Percentiles rank a stretch among this genome's conserved stretches.
These are phyloP conservation scores for Apoda limacodes DNA, from an alignment of 2,888 invertebrate genomes.

Conservation along the genomic window DNA sequence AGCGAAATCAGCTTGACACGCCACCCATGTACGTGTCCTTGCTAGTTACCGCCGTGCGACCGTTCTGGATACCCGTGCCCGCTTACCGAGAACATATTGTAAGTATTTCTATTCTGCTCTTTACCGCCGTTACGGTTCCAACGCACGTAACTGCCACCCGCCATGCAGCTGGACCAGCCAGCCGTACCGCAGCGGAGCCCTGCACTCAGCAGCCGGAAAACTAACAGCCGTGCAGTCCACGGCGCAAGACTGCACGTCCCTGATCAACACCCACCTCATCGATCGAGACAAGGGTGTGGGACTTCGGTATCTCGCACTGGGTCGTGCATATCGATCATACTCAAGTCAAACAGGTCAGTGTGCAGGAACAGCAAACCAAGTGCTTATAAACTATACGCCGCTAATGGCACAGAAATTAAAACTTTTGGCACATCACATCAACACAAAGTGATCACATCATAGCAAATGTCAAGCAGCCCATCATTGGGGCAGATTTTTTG, in stretches of 20 bases:
- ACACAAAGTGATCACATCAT: too few species aligned
- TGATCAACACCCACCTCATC: neutral
- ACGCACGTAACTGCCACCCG: neutral
- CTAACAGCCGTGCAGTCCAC: neutral
- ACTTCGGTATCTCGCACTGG: neutral
- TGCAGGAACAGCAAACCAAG: neutral
- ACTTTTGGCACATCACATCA: too few species aligned
- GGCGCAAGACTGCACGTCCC: neutral
- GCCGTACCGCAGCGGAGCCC: too few species aligned
- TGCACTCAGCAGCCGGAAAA: neutral
- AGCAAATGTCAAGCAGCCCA: constrained; percentile 1
- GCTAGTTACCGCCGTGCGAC: too few species aligned
- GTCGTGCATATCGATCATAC: neutral
- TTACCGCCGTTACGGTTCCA: too few species aligned
- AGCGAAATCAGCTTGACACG: too few species aligned
- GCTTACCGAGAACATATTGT: too few species aligned
- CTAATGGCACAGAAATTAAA: neutral
- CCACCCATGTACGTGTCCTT: too few species aligned
- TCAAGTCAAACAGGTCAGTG: neutral
- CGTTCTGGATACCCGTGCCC: too few species aligned
- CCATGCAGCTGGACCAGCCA: too few species aligned
- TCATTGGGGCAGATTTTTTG: constrained; percentile 4
- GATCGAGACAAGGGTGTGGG: neutral
- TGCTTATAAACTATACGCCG: neutral
- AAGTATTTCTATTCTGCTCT: too few species aligned